Base-by-base conservation (phyloP, 2,797 vertebrate species). In the Coranthus polyacanthus region DNA sequence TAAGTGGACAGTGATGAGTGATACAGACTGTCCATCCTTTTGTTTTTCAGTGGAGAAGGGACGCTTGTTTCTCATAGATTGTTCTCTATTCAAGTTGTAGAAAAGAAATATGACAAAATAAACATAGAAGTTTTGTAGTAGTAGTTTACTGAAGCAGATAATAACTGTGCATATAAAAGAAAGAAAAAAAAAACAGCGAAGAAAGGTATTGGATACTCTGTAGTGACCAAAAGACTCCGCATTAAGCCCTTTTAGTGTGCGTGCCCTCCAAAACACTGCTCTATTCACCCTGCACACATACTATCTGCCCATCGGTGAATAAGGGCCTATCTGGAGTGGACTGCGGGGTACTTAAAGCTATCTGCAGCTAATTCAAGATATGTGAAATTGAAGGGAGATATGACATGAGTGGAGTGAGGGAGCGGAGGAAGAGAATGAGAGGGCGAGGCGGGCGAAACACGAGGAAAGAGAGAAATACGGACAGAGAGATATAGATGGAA, bases 351-450 rank as follows among this genome's bases (percentile, higher is more conserved):
- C 90, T 93, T 93, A 90, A 88, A 72, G 88, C 86, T 92, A 92
- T 92, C 91, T 87, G 83, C 88, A 87, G 80, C 82, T 92, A 88
- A 92, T 92, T 92, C 88, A 91, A 92, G 91, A 93, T 92, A 91
- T 78, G 90, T 90, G 90, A 79, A 93, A 93, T 92, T 92, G 90
- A 90, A 90, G 80, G 86, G 87, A 91, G 90, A 92, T 92, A 92
- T 87, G 88, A 79, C 80, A 82, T 68, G 84, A 85, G 78, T 54
- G 78, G 67, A 59, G 44, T 59, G 78, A 61, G 76, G 52, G 72
- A 50, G 52, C 15, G 44, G 47, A n/a, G 45, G 46, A 32, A 18
- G 54, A 13, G 36, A 43, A 16, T 0, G 74, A 70, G 62, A 44
- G 51, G 47, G 56, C 44, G 16, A 50, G 38, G 29, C 26, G 21